A percentile compares a stretch with the other conserved stretches of the same genome.
These are phyloP conservation scores for Pelmatolapia mariae DNA, from an alignment of 2,113 vertebrate species.

Conservation along the genomic window DNA sequence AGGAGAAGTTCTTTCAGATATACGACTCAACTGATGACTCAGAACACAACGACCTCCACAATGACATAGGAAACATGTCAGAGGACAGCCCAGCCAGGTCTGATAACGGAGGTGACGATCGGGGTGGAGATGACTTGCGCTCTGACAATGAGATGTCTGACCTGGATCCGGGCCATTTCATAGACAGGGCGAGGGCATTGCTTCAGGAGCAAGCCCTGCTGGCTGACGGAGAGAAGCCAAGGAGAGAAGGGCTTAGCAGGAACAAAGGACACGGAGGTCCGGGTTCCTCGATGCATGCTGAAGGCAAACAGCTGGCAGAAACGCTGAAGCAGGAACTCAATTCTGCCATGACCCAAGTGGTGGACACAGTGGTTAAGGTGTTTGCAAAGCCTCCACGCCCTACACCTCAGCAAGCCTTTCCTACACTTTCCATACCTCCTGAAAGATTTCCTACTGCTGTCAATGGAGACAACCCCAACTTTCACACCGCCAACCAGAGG, in stretches of 20 bases:
- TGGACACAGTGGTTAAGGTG: slow-evolving; percentile 98
- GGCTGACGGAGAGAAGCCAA: slow-evolving; percentile 79
- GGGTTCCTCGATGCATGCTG: slow-evolving; percentile 79
- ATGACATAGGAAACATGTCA: slow-evolving; percentile 90
- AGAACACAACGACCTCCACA: slow-evolving; percentile 80
- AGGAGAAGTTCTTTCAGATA: slow-evolving; percentile 99
- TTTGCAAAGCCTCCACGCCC: slow-evolving; percentile 91
- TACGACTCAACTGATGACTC: slow-evolving; percentile 98
- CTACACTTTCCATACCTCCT: slow-evolving; percentile 88
- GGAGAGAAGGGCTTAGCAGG: slow-evolving; percentile 79
- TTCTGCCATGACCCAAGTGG: slow-evolving; percentile 96
- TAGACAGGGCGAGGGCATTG: slow-evolving; percentile 85
- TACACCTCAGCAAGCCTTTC: slow-evolving; percentile 93
- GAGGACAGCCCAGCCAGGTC: slow-evolving; percentile 90
- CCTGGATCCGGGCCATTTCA: slow-evolving; percentile 89
- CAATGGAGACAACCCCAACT: slow-evolving; percentile 93
- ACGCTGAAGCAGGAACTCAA: slow-evolving; percentile 97
- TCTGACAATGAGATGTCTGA: slow-evolving; percentile 92
- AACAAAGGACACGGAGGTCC: slow-evolving; percentile 82
- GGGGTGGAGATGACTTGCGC: slow-evolving; percentile 72
- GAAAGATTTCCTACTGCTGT: slow-evolving; percentile 84
- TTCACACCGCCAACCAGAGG: slow-evolving; percentile 92
- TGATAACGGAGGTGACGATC: slow-evolving; percentile 70
- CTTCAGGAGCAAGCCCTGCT: slow-evolving; percentile 85
- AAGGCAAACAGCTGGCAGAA: slow-evolving; percentile 94